Evolutionary conservation across 2,113 vertebrate species (phyloP).

Genomic region (Telmatochromis sp.): DNA sequence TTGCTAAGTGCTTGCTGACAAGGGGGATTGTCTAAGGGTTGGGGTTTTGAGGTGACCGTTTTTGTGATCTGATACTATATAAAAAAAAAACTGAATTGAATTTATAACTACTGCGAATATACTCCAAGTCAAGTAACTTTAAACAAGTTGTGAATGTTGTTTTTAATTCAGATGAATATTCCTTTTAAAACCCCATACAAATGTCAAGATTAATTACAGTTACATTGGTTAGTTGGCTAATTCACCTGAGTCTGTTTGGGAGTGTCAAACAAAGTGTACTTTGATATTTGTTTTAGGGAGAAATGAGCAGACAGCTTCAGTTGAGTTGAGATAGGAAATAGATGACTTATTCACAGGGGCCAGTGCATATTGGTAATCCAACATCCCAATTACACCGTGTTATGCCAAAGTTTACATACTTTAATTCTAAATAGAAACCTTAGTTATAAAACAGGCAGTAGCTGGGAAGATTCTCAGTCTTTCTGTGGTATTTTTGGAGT

Average conservation of each 20-base stretch:
- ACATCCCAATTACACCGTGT: neutral
- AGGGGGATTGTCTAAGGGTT: neutral
- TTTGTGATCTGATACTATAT: neutral
- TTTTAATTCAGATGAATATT: neutral
- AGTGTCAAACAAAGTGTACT: neutral
- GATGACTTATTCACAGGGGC: neutral
- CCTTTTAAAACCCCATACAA: neutral
- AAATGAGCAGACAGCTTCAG: neutral
- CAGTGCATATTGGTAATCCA: neutral
- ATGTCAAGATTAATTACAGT: neutral
- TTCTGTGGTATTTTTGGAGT: neutral
- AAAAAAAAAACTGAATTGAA: neutral
- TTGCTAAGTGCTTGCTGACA: neutral
- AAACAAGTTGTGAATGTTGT: neutral
- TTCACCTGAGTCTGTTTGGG: neutral
- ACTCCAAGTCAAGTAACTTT: neutral
- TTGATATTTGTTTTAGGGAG: neutral
- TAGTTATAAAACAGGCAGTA: neutral
- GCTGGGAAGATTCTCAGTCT: neutral
- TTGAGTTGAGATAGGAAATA: neutral
- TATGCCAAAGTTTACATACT: neutral
- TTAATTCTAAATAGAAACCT: neutral
- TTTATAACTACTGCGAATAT: neutral
- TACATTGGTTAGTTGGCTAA: neutral
- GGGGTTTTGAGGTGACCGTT: neutral